Evolutionary conservation across 2,888 invertebrate species (phyloP).

Genomic region (Bembecia ichneumoniformis): DNA sequence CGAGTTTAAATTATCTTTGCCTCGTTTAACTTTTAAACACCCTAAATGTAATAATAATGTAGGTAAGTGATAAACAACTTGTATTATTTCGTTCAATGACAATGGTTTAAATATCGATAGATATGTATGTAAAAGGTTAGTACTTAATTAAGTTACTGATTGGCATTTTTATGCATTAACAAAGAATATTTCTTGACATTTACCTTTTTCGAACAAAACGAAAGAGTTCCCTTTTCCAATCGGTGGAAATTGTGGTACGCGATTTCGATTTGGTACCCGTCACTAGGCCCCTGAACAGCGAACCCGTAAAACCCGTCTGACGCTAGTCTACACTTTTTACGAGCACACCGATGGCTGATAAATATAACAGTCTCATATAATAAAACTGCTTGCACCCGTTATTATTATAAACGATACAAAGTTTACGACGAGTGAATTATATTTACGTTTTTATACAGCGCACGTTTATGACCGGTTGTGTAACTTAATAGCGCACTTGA

Average conservation of each 20-base stretch:
- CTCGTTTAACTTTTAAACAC: too few relatives aligned
- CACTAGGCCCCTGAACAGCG: slow-evolving; percentile 25
- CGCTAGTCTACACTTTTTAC: slow-evolving; percentile 63
- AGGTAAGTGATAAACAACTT: too few relatives aligned
- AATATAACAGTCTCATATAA: slow-evolving; percentile 55
- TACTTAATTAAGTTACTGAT: too few relatives aligned
- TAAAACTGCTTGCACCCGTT: slow-evolving; percentile 30
- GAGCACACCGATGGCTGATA: slow-evolving; percentile 55
- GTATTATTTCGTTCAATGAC: too few relatives aligned
- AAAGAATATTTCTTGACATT: too few relatives aligned
- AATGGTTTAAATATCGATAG: too few relatives aligned
- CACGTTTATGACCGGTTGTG: slow-evolving; percentile 60
- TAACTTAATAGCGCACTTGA: slow-evolving; percentile 68
- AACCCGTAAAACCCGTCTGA: slow-evolving; percentile 60
- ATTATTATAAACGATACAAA: slow-evolving; percentile 42
- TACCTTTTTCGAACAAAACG: too few relatives aligned
- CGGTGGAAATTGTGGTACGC: slow-evolving; percentile 5
- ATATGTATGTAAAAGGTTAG: too few relatives aligned
- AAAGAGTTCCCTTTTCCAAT: too few relatives aligned
- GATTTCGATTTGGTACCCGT: slow-evolving; percentile 18
- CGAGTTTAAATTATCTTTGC: too few relatives aligned
- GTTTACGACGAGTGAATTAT: slow-evolving; percentile 30
- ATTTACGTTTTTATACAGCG: slow-evolving; percentile 59
- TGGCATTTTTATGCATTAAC: too few relatives aligned
- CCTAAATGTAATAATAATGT: too few relatives aligned